A percentile compares a stretch with the other conserved stretches of the same genome.
These are phyloP conservation scores for Arion vulgaris DNA, from an alignment of 1,140 invertebrate genomes.

Conservation along the genomic window DNA sequence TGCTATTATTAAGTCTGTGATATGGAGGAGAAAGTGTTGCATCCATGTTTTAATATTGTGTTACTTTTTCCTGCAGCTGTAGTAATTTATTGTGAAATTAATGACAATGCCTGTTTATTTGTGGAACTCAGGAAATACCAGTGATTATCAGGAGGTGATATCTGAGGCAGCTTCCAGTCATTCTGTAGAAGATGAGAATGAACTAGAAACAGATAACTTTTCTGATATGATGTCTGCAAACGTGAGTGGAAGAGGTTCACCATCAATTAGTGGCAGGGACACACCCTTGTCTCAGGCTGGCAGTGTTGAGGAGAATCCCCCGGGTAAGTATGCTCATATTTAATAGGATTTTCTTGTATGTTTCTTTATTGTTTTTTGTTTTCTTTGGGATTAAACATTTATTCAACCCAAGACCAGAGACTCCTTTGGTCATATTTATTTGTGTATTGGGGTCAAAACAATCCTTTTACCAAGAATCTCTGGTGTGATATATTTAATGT, in stretches of 20 bases:
- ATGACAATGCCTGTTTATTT: neutral
- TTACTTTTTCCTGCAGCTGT: too few species aligned
- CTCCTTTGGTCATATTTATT: neutral
- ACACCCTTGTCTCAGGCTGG: constrained; percentile 86
- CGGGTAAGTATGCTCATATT: constrained; percentile 65
- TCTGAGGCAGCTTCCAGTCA: constrained; percentile 95
- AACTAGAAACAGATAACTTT: constrained; percentile 86
- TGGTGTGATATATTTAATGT: too few species aligned
- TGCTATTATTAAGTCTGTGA: too few species aligned
- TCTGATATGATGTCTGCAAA: constrained; percentile 94
- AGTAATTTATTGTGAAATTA: too few species aligned
- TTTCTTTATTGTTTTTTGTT: too few species aligned
- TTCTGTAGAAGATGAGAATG: constrained; percentile 87
- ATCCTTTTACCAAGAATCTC: too few species aligned
- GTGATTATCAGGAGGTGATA: constrained; percentile 93
- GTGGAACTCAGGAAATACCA: constrained; percentile 81
- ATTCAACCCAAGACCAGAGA: neutral
- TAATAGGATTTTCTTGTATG: too few species aligned
- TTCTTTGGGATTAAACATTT: too few species aligned
- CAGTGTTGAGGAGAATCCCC: constrained; percentile 56
- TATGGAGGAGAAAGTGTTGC: too few species aligned
- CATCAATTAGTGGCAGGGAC: constrained; percentile 90
- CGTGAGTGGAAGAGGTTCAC: constrained; percentile 88
- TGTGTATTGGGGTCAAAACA: too few species aligned
- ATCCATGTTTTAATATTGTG: too few species aligned